Base-by-base conservation (phyloP, 2,113 vertebrate species). In the Xyliphius kryptos region DNA sequence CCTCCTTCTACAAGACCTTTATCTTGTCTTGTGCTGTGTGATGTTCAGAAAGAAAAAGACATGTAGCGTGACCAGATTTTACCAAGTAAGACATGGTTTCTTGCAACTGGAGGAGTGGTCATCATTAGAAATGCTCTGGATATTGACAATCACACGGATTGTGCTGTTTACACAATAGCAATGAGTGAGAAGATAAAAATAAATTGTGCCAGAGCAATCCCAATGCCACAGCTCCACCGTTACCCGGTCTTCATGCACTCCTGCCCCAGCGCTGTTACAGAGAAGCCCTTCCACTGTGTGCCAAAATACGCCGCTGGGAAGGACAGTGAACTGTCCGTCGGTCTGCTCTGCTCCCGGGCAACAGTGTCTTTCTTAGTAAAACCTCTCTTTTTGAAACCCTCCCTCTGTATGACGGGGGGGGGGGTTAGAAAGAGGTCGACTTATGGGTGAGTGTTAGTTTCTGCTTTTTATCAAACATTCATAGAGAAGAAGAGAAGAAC, bases 381-480 rank as follows among this genome's bases (percentile, higher is more conserved):
- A 78, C 66, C 71, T 51, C 71, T 70, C 63, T 72, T 76, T 72
- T 61, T 63, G 47, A 47, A 51, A 49, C n/a, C 57, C 61, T 44
- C 17, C 32, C 12, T 32, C 22, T 19, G 15, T n/a, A n/a, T n/a
- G n/a, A n/a, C n/a, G 20, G 41, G 41, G 63, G 43, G 74, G 44
- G 53, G 67, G 53, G 50, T 51, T 53, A 59, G 67, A 77, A 67
- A 54, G 72, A 63, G 43, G 59, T 76, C 66, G 63, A 54, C 55
- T 73, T 54, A 72, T 74, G 74, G 67, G 56, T 70, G 71, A 57
- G 58, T n/a, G n/a, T n/a, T n/a, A n/a, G n/a, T n/a, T n/a, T n/a
- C n/a, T n/a, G n/a, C n/a, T n/a, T n/a, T n/a, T n/a, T n/a, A n/a
- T n/a, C n/a, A n/a, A n/a, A n/a, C n/a, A n/a, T n/a, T n/a, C n/a